These are phyloP conservation scores for Gallinago undulata DNA, from an alignment of 2,113 vertebrate genomes.

Conservation along the genomic window DNA sequence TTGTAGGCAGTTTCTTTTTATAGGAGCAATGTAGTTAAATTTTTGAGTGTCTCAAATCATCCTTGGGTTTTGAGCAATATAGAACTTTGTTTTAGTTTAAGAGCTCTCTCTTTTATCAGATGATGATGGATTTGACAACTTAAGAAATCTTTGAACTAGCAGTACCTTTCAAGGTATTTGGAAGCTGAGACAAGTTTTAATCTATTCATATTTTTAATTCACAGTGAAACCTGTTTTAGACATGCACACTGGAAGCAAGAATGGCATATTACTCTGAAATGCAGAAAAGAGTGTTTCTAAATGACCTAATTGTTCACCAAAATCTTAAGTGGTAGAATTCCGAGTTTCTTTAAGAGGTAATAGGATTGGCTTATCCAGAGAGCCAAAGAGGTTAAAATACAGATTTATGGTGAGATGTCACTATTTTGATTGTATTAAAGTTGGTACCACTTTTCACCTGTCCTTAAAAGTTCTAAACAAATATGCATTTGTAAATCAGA, in stretches of 20 bases:
- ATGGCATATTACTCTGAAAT: background rate
- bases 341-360: background rate
- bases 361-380: background rate
- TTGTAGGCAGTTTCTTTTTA: background rate
- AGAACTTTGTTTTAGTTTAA: background rate
- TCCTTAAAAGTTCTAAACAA: background rate
- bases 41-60: background rate
- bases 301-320: background rate
- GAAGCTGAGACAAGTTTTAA: background rate
- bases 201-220: background rate
- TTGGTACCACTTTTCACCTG: background rate
- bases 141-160: background rate
- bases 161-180: background rate
- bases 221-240: background rate
- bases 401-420: background rate
- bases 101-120: background rate
- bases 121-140: background rate
- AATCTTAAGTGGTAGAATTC: background rate
- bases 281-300: background rate
- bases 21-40: background rate
- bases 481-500: background rate
- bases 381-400: background rate
- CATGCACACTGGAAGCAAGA: background rate
- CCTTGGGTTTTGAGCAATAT: background rate
- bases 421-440: background rate